Evolutionary conservation across 1,140 invertebrate species (phyloP), one percentile per base, ranked within the genome.

Genomic region (Ephestia elutella): DNA sequence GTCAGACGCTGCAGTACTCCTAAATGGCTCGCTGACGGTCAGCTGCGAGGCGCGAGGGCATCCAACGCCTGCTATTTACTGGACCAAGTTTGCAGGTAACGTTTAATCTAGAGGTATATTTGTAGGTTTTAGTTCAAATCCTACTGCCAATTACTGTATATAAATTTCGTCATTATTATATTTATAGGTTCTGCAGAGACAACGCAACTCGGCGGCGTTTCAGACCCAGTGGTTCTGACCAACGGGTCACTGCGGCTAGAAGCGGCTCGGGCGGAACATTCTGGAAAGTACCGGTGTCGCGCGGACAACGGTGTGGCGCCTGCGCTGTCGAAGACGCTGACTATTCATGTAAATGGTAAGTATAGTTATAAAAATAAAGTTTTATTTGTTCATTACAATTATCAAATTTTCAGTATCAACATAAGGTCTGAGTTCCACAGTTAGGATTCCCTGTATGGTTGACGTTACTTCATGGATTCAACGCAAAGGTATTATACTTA

Each of bases 251-350:
- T 96, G 48, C 89, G 93, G 70, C 90, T 95, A 2, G 92, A 93
- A 49, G 89, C 93, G 5, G 94, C 93, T 0, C 90, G 92, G 35
- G 91, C 93, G 15, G 91, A 92, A 75, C 93, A 95, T 78, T 94
- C 95, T 71, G 96, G 96, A 13, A 92, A 93, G 79, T 97, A 97
- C 82, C 91, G 96, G 50, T 97, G 96, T 75, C 92, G 95, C 62
- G 95, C 95, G 0, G 94, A 92, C 63, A 97, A 97, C 76, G 93
- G 93, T n/a, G 95, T 97, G 56, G 94, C 96, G 5, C 91, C 93
- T 0, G 93, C 93, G 0, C 78, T 95, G 0, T 93, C 92, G 58
- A 96, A 95, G 90, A 92, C 93, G 32, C 92, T 96, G 59, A 93
- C 91, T 63, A 91, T 96, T 54, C 93, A 92, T 73, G 93, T 96